Conservation (phyloP, 2,888 invertebrate genomes). For the Agrochola circellaris region DNA sequence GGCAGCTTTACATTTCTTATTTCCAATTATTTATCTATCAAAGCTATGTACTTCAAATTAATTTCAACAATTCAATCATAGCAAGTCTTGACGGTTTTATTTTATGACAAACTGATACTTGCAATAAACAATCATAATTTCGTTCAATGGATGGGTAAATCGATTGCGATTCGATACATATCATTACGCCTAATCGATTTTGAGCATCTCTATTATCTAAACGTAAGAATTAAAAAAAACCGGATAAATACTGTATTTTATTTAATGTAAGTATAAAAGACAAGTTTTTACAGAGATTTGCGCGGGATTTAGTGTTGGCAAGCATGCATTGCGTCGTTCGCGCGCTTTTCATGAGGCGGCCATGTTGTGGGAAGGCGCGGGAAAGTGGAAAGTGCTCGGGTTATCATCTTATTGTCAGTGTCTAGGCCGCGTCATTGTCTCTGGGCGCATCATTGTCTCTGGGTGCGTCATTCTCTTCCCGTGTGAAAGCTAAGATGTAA, state of each 20-base stretch:
- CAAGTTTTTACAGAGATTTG: constrained; percentile 29
- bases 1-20: neutral
- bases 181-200: constrained; percentile 35
- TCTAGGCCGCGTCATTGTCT: constrained; percentile 83
- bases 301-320: constrained; percentile 27
- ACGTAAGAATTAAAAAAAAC: constrained; percentile 9
- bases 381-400: constrained; percentile 88
- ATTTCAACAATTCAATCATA: constrained; percentile 3
- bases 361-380: constrained; percentile 82
- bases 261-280: neutral
- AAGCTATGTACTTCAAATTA: neutral
- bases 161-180: constrained; percentile 38
- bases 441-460: constrained; percentile 68
- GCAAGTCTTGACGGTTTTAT: constrained; percentile 27
- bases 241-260: neutral
- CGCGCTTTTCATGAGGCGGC: constrained; percentile 75
- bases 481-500: constrained; percentile 78
- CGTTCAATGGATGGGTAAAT: constrained; percentile 11
- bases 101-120: constrained; percentile 22
- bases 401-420: constrained; percentile 85
- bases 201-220: neutral
- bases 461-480: constrained; percentile 74
- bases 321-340: constrained; percentile 54
- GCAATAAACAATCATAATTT: constrained; percentile 34
- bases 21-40: constrained; percentile 3